These are phyloP conservation scores for Electrophaes corylata DNA, from an alignment of 2,888 invertebrate genomes.

Conservation along the genomic window DNA sequence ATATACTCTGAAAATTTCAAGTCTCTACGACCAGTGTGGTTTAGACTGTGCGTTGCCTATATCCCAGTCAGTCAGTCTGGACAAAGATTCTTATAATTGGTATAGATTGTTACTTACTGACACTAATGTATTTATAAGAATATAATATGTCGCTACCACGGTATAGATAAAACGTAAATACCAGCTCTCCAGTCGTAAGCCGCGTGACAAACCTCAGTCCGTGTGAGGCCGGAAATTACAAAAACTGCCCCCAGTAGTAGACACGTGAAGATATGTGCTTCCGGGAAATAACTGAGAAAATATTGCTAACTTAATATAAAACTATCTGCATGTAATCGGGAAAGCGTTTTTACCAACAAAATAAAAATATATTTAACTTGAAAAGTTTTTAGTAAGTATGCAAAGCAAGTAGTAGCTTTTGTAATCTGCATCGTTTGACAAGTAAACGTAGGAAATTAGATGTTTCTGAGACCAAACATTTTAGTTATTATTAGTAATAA, in stretches of 20 bases:
- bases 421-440: too few species aligned
- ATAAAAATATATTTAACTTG: not conserved
- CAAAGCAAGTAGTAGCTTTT: too few species aligned
- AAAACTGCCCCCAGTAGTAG: slow-evolving; percentile 59
- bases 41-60: too few species aligned
- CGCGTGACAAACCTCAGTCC: slow-evolving; percentile 20
- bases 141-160: not conserved
- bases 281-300: slow-evolving; percentile 24
- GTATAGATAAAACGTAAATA: not conserved
- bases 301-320: slow-evolving; percentile 15
- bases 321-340: slow-evolving; percentile 7
- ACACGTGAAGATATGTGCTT: slow-evolving; percentile 45
- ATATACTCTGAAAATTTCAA: too few species aligned
- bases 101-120: too few species aligned
- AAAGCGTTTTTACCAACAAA: not conserved
- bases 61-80: too few species aligned
- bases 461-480: too few species aligned
- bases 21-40: too few species aligned
- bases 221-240: slow-evolving; percentile 53
- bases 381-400: too few species aligned
- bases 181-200: not conserved
- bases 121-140: not conserved
- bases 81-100: too few species aligned
- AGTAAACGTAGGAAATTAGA: too few species aligned
- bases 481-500: too few species aligned